Evolutionary conservation across 2,888 invertebrate genomes (phyloP).

Genomic region (Dryobotodes eremita): DNA sequence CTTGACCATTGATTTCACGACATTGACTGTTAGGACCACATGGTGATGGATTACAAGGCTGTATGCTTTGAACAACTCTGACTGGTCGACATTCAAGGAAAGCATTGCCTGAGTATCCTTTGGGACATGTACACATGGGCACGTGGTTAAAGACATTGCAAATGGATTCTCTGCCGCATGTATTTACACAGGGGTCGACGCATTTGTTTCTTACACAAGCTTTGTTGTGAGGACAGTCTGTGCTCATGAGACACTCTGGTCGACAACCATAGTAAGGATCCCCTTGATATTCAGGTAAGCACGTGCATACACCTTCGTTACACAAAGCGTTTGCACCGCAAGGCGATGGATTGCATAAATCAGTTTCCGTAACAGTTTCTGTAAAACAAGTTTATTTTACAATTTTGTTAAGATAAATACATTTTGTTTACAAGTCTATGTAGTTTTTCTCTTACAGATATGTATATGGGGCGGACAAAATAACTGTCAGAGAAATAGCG

Average conservation of each 20-base stretch:
- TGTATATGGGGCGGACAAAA: background rate
- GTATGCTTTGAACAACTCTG: constrained; percentile 79
- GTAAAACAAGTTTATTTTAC: constrained; percentile 58
- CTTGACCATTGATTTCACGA: constrained; percentile 92
- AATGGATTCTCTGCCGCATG: constrained; percentile 94
- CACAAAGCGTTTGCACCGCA: constrained; percentile 94
- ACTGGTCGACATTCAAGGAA: constrained; percentile 92
- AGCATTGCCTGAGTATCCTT: constrained; percentile 93
- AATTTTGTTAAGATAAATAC: background rate
- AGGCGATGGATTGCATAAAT: constrained; percentile 92
- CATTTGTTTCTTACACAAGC: constrained; percentile 94
- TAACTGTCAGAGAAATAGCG: background rate
- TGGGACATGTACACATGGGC: constrained; percentile 91
- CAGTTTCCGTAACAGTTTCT: constrained; percentile 79
- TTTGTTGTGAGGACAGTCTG: constrained; percentile 93
- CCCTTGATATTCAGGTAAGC: constrained; percentile 94
- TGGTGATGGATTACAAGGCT: constrained; percentile 93
- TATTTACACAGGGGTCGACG: constrained; percentile 94
- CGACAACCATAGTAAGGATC: constrained; percentile 95
- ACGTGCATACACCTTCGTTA: constrained; percentile 92
- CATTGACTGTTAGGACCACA: constrained; percentile 94
- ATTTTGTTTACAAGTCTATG: background rate
- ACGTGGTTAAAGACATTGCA: constrained; percentile 93
- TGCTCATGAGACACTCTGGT: constrained; percentile 95
- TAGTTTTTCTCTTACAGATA: background rate